phyloP scores from a whole-genome alignment of 2,113 vertebrate species.

The Dasyornis broadbenti region DNA sequence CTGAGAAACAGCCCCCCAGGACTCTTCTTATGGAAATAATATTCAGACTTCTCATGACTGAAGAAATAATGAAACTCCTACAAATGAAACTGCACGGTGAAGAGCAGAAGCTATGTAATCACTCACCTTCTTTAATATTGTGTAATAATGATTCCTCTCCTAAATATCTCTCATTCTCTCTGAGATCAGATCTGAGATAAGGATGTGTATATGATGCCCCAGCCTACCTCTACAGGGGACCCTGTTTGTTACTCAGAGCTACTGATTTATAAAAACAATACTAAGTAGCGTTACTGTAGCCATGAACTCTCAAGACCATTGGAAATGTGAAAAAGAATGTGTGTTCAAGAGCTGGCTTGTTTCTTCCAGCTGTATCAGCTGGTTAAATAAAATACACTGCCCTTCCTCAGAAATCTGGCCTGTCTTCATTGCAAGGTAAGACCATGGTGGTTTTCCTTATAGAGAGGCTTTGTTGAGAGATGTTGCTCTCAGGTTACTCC shows the following conservation, averaged over 20 bases:
- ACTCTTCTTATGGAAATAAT: background rate
- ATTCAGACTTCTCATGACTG: background rate
- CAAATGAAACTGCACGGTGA: rapidly evolving
- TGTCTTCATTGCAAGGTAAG: background rate
- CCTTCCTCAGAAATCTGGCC: background rate
- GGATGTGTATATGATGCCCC: background rate
- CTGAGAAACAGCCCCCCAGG: background rate
- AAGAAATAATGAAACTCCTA: background rate
- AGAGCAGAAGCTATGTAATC: background rate
- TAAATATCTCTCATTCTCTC: background rate
- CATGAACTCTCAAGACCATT: rapidly evolving
- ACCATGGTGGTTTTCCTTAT: background rate
- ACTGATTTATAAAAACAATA: background rate
- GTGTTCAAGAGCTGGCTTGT: rapidly evolving
- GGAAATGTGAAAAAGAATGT: background rate
- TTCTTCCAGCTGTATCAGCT: background rate
- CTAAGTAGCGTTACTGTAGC: background rate
- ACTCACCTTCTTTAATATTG: background rate
- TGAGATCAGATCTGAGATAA: background rate
- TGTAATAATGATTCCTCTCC: background rate
- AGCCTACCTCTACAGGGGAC: background rate
- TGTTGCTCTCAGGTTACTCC: background rate
- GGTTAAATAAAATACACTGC: background rate
- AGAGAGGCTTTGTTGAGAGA: background rate
- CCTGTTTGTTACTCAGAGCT: background rate